A percentile compares a stretch with the other conserved stretches of the same genome.
Evolutionary conservation across 2,113 vertebrate genomes (phyloP).

Genomic region (Sinocyclocheilus anshuiensis): DNA sequence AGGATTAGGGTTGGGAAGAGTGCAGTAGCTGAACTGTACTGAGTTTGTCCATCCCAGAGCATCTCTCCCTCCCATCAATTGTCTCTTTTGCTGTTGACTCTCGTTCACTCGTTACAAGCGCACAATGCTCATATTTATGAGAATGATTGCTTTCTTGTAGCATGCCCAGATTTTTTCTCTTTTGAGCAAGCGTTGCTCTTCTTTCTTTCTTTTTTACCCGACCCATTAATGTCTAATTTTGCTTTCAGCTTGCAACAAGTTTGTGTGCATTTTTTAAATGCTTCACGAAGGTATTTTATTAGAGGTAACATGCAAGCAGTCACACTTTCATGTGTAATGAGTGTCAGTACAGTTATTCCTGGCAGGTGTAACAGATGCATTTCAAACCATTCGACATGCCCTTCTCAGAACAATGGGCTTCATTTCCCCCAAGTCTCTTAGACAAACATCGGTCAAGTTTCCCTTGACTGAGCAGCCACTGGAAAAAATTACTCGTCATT

Average conservation of each 20-base stretch:
- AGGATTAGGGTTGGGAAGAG: not conserved
- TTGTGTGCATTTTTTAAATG: not conserved
- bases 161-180: not conserved
- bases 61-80: not conserved
- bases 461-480: not conserved
- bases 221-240: not conserved
- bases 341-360: not conserved
- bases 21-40: not conserved
- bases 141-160: not conserved
- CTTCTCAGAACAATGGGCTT: conserved; percentile 20
- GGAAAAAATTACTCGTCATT: not conserved
- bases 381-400: not conserved
- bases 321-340: not conserved
- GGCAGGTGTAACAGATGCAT: conserved; percentile 36
- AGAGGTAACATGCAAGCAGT: not conserved
- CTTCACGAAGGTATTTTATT: not conserved
- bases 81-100: not conserved
- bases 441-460: conserved; percentile 3
- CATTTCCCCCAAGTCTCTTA: not conserved
- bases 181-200: not conserved
- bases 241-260: not conserved
- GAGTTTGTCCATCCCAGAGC: not conserved
- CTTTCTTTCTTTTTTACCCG: not conserved
- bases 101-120: not conserved
- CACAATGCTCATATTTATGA: not conserved